phyloP scores from a whole-genome alignment of 2,113 vertebrate species.

The Pollimyrus isidori region DNA sequence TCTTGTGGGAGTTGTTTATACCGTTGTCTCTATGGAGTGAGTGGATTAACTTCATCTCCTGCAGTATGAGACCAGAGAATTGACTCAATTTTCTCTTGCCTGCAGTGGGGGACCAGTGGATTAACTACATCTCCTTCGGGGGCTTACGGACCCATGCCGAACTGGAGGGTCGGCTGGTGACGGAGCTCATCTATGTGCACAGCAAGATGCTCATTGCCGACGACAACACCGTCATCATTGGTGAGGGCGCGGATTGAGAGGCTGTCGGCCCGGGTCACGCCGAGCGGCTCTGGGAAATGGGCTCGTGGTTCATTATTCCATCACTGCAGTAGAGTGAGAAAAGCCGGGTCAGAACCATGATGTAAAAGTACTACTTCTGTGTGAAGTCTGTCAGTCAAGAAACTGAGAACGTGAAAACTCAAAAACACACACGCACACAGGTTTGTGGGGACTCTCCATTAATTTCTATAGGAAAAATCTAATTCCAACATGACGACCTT shows the following conservation, averaged over 20 bases:
- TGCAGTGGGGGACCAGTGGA: conserved; percentile 83
- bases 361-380: neutral
- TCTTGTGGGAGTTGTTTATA: neutral
- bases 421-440: no score
- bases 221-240: conserved; percentile 92
- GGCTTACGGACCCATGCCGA: conserved; percentile 86
- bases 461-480: no score
- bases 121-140: conserved; percentile 95
- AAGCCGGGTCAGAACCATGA: neutral
- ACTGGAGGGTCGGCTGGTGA: conserved; percentile 81
- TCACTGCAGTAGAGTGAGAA: neutral
- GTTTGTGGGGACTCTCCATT: no score
- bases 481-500: no score
- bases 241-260: conserved; percentile 54
- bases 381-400: neutral
- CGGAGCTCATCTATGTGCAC: conserved; percentile 95
- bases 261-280: neutral
- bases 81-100: neutral
- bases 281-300: neutral
- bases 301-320: neutral
- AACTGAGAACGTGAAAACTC: neutral
- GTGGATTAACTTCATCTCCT: neutral
- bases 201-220: conserved; percentile 96
- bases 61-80: neutral
- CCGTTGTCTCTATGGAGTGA: neutral